These are phyloP conservation scores for Fopius arisanus DNA, from an alignment of 1,140 invertebrate species.

Conservation along the genomic window DNA sequence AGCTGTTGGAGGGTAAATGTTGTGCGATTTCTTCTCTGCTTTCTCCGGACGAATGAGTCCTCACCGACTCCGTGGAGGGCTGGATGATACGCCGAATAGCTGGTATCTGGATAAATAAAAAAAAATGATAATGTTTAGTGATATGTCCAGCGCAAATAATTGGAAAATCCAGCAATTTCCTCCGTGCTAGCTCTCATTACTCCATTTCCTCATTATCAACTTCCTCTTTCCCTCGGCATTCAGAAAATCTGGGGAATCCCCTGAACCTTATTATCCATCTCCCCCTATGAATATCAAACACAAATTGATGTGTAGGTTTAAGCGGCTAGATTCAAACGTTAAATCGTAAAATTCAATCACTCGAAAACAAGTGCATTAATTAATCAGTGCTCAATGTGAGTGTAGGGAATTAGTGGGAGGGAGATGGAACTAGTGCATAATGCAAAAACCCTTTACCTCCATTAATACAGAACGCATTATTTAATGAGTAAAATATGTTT, in stretches of 20 bases:
- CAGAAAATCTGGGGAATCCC: not conserved
- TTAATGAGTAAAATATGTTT: no score
- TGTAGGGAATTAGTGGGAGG: not conserved
- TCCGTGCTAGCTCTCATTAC: no score
- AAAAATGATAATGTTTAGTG: conserved; percentile 48
- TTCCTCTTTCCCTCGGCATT: not conserved
- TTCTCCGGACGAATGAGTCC: conserved; percentile 94
- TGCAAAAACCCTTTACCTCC: no score
- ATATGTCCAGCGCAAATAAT: not conserved
- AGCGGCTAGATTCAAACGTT: not conserved
- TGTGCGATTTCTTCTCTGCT: conserved; percentile 94
- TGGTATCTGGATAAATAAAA: no score
- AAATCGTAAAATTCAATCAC: conserved; percentile 16
- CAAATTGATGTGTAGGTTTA: not conserved
- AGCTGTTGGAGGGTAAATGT: conserved; percentile 96
- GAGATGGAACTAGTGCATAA: not conserved
- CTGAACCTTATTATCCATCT: conserved; percentile 15
- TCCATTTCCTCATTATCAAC: not conserved
- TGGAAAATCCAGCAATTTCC: not conserved
- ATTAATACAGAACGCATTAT: no score
- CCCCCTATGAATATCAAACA: not conserved
- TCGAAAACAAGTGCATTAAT: conserved; percentile 11
- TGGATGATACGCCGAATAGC: conserved; percentile 86
- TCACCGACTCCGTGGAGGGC: conserved; percentile 83
- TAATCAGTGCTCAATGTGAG: conserved; percentile 18